Evolutionary conservation across 1,140 invertebrate genomes (phyloP).

Genomic region (Drosophila takahashii): DNA sequence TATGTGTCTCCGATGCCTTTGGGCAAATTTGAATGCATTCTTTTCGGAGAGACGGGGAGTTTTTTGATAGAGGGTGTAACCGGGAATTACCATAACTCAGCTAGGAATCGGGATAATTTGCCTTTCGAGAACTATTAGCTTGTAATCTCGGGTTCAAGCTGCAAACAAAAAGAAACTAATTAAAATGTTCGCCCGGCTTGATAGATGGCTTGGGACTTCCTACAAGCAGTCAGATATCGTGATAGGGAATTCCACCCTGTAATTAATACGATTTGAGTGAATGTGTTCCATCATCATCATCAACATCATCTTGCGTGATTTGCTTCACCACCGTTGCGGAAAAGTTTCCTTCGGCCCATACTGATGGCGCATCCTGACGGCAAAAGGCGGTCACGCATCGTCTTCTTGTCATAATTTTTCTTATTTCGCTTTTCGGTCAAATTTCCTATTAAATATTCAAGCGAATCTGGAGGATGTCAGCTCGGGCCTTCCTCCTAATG

Average conservation of each 20-base stretch:
- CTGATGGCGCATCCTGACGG: conserved; percentile 52
- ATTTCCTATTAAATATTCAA: conserved; percentile 78
- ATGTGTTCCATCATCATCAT: conserved; percentile 64
- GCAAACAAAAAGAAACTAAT: conserved; percentile 64
- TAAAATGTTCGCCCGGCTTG: conserved; percentile 68
- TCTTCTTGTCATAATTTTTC: conserved; percentile 69
- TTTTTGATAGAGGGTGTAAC: conserved; percentile 45
- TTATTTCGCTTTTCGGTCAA: conserved; percentile 43
- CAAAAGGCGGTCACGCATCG: conserved; percentile 71
- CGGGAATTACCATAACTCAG: conserved; percentile 25
- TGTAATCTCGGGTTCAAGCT: conserved; percentile 49
- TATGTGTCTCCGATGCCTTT: conserved; percentile 36
- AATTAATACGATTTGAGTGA: conserved; percentile 67
- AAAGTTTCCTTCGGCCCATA: conserved; percentile 35
- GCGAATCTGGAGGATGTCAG: conserved; percentile 75
- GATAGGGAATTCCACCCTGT: conserved; percentile 58
- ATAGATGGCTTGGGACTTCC: conserved; percentile 65
- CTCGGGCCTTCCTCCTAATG: conserved; percentile 71
- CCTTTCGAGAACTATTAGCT: conserved; percentile 43
- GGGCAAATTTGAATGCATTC: conserved; percentile 51
- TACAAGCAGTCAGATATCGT: conserved; percentile 27
- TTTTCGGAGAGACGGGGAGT: conserved; percentile 1
- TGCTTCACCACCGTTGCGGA: conserved; percentile 36
- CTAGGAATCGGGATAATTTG: conserved; percentile 28
- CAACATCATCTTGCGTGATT: conserved; percentile 69